Evolutionary conservation across 2,888 invertebrate genomes (phyloP).

Genomic region (Leucozona laternaria): DNA sequence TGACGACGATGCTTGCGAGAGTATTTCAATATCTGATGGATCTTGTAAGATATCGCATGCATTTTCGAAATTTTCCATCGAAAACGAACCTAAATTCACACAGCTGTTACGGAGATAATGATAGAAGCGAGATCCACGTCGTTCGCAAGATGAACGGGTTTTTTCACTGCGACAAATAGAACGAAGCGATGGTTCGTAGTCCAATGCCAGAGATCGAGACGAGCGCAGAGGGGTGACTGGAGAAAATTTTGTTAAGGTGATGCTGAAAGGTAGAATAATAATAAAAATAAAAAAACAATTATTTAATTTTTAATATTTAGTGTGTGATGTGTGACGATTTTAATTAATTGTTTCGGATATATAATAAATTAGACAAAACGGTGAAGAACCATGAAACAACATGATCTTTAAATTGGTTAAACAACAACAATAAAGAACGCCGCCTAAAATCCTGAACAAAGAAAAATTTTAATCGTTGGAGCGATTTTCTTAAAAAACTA

Average conservation of each 20-base stretch:
- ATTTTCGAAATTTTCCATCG: conserved; percentile 84
- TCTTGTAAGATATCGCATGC: conserved; percentile 83
- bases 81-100: conserved; percentile 84
- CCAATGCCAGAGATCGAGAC: conserved; percentile 85
- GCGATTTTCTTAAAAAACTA: too few relatives aligned
- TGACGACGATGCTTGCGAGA: conserved; percentile 50
- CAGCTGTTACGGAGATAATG: conserved; percentile 89
- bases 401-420: too few relatives aligned
- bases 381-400: too few relatives aligned
- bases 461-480: too few relatives aligned
- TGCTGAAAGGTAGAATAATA: conserved; percentile 81
- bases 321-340: background rate
- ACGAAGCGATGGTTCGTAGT: conserved; percentile 89
- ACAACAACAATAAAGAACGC: too few relatives aligned
- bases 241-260: conserved; percentile 85
- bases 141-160: conserved; percentile 85
- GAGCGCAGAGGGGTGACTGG: conserved; percentile 85
- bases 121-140: conserved; percentile 90
- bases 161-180: conserved; percentile 89
- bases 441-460: too few relatives aligned
- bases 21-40: conserved; percentile 37
- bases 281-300: background rate
- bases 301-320: background rate
- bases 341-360: too few relatives aligned
- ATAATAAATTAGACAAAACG: too few relatives aligned